Base-by-base conservation (phyloP, 2,797 vertebrate species). In the Amblyopsis hoosieri region DNA sequence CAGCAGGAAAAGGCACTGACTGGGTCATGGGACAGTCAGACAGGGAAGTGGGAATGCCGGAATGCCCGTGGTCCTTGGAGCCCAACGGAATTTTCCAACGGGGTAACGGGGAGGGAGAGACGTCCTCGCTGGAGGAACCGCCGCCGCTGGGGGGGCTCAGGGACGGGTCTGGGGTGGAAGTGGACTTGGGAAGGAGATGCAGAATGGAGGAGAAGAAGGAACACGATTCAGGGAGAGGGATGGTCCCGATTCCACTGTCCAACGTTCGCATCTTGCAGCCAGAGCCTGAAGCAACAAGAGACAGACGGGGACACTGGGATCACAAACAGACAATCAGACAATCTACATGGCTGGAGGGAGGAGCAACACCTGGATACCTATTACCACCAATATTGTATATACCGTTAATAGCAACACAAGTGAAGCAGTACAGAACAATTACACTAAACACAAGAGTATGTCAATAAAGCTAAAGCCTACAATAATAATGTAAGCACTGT, bases 191-290 rank as follows among this genome's bases (percentile, higher is more conserved):
- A 31, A 85, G 1, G 48, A 94, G 86, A 53, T 85, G 79, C 89
- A 95, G 3, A 76, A 90, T 87, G 76, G 89, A 90, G 77, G 89
- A 89, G 88, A 90, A 89, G 85, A 90, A 89, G 76, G 88, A 89
- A 49, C 88, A 90, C 82, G 88, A 94, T 87, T 95, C 95, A 2
- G 94, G 94, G 59, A 95, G 95, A 19, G 95, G 94, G 72, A 96
- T 96, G 77, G 95, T 97, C 80, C 95, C 95, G 6, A 96, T 96
- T 52, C 95, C 95, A 2, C 95, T 96, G 93, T 96, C 95, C 89
- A 96, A 69, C 0, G 95, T 97, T 90, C 94, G 93, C 94, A 94
- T 97, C 91, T 94, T 93, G 91, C 95, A 94, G 90, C 91, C 90
- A 45, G 93, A 93, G 88, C 93, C 95, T 96, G 81, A 57, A 77